Conservation (phyloP, 2,888 invertebrate genomes). For the Proisotoma minuta region DNA sequence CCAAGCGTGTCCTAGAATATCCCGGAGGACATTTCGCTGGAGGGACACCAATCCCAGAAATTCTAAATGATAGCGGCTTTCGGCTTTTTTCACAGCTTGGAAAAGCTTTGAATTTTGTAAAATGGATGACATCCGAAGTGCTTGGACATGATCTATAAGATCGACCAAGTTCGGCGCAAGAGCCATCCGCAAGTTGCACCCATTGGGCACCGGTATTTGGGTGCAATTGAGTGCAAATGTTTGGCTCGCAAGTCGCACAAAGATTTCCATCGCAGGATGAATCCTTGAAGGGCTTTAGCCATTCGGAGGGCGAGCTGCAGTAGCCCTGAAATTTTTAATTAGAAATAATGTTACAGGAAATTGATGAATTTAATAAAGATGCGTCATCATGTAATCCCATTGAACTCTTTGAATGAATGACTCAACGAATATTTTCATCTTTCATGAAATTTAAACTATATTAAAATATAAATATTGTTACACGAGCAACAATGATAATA, state of each 20-base stretch:
- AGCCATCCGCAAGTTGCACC: slow-evolving; percentile 16
- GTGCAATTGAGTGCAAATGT: background rate
- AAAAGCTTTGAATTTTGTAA: slow-evolving; percentile 9
- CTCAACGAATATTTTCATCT: too few species aligned
- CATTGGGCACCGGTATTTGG: background rate
- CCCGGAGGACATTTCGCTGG: slow-evolving; percentile 15
- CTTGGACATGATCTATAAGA: background rate
- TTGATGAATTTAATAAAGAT: too few species aligned
- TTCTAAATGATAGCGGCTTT: background rate
- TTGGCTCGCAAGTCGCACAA: slow-evolving; percentile 10
- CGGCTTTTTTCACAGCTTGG: background rate
- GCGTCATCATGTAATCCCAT: too few species aligned
- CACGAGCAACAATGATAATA: too few species aligned
- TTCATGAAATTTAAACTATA: too few species aligned
- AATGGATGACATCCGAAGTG: slow-evolving; percentile 7
- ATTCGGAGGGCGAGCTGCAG: background rate
- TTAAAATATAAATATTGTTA: too few species aligned
- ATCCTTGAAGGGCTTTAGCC: background rate
- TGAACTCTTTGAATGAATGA: too few species aligned
- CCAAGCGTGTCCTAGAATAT: background rate
- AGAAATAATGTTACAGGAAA: too few species aligned
- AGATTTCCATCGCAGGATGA: background rate
- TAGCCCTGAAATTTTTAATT: too few species aligned
- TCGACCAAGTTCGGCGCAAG: slow-evolving; percentile 22
- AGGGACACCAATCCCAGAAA: slow-evolving; percentile 15